Evolutionary conservation across 2,888 invertebrate genomes (phyloP).

Genomic region (Campoplex nolae): DNA sequence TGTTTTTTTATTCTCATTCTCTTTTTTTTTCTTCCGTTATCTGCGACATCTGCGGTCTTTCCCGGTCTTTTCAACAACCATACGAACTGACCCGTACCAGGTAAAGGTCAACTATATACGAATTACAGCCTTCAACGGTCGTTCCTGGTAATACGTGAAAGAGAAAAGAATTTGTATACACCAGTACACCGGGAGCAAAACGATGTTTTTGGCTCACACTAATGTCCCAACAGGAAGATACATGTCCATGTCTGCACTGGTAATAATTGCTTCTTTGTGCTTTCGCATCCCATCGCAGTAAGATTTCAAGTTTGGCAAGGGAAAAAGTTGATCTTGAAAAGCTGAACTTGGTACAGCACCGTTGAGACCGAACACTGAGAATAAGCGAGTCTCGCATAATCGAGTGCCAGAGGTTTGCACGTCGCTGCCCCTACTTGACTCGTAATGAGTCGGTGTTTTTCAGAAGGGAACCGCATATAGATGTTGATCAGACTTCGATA

Average conservation of each 20-base stretch:
- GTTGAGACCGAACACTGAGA: conserved; percentile 34
- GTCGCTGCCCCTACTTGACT: conserved; percentile 47
- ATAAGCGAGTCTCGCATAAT: conserved; percentile 31
- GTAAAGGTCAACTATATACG: conserved; percentile 63
- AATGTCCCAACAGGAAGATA: conserved; percentile 3
- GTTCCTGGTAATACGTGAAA: conserved; percentile 43
- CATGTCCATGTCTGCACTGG: conserved; percentile 4
- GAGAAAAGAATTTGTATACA: conserved; percentile 19
- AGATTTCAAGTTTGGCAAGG: conserved; percentile 12
- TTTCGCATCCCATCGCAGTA: conserved; percentile 32
- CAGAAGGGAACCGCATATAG: conserved; percentile 20
- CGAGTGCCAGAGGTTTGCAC: conserved; percentile 49
- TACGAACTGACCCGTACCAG: conserved; percentile 61
- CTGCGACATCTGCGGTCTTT: conserved; percentile 67
- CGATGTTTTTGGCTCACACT: conserved; percentile 31
- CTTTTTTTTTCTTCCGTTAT: conserved; percentile 61
- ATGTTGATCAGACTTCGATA: conserved; percentile 47
- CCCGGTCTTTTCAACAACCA: conserved; percentile 61
- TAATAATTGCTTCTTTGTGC: conserved; percentile 38
- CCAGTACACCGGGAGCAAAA: conserved; percentile 44
- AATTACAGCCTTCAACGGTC: conserved; percentile 51
- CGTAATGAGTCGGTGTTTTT: conserved; percentile 52
- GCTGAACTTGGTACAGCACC: conserved; percentile 7
- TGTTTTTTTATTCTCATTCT: conserved; percentile 22
- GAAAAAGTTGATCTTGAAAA: neutral